Percentiles rank a stretch among this genome's conserved stretches.
Conservation (phyloP, 1,140 invertebrate genomes). For the Zaprionus camerounensis region DNA sequence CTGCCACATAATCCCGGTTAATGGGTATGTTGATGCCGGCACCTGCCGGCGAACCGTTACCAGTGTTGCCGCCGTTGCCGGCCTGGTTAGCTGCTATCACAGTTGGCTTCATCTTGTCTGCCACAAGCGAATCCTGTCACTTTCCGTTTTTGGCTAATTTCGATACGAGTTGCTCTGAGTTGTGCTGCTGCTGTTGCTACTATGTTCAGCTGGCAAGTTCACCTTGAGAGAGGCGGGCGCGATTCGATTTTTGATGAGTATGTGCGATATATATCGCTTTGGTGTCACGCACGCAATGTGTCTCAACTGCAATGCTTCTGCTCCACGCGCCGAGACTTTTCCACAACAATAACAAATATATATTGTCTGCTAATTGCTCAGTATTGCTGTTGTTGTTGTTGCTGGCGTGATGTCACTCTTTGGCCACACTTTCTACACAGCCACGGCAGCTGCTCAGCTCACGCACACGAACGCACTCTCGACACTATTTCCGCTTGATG, state of each 20-base stretch:
- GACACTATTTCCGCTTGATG: slow-evolving; percentile 70
- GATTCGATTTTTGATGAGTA: slow-evolving; percentile 21
- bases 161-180: slow-evolving; percentile 50
- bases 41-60: slow-evolving; percentile 28
- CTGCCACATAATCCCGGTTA: slow-evolving; percentile 63
- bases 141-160: slow-evolving; percentile 54
- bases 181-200: slow-evolving; percentile 24
- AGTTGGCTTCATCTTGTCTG: slow-evolving; percentile 73
- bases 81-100: slow-evolving; percentile 73
- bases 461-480: slow-evolving; percentile 57
- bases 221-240: slow-evolving; percentile 63
- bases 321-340: slow-evolving; percentile 28
- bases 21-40: slow-evolving; percentile 75
- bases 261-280: slow-evolving; percentile 33
- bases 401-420: slow-evolving; percentile 75
- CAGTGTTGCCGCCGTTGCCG: slow-evolving; percentile 37
- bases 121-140: slow-evolving; percentile 38
- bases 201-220: slow-evolving; percentile 45
- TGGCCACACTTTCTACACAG: slow-evolving; percentile 64
- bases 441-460: slow-evolving; percentile 45
- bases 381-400: neutral
- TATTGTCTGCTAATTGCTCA: slow-evolving; percentile 32
- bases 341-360: slow-evolving; percentile 24
- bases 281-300: slow-evolving; percentile 14
- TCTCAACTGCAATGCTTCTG: slow-evolving; percentile 9